Conservation (phyloP, 2,797 vertebrate genomes). For the Helicolenus hilgendorfi region DNA sequence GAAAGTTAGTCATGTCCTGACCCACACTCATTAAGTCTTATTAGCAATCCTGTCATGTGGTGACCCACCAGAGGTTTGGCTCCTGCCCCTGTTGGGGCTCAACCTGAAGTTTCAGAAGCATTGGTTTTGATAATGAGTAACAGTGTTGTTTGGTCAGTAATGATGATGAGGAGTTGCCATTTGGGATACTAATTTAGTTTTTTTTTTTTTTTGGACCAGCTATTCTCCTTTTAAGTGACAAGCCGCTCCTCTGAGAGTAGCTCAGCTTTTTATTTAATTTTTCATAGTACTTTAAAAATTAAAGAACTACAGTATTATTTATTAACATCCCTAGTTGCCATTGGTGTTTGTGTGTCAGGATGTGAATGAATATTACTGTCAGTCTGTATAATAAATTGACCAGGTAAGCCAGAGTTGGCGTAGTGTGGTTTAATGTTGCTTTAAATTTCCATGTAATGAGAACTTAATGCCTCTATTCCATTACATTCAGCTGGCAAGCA, state of each 20-base stretch:
- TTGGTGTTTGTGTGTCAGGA: not conserved
- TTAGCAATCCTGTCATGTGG: slow-evolving; percentile 54
- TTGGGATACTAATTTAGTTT: not conserved
- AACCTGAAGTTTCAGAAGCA: not conserved
- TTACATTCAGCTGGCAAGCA: not conserved
- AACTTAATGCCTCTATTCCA: not conserved
- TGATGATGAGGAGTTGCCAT: not conserved
- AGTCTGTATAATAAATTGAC: not conserved
- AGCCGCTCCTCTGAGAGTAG: not conserved
- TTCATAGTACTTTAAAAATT: too few relatives aligned
- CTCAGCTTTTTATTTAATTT: not conserved
- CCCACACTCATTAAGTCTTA: slow-evolving; percentile 48
- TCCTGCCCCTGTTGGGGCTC: not conserved
- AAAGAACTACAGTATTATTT: too few relatives aligned
- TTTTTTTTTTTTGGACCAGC: rapidly evolving
- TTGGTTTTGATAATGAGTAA: slow-evolving; percentile 13
- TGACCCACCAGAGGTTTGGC: not conserved
- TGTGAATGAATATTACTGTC: not conserved
- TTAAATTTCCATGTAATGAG: not conserved
- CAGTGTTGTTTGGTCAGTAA: not conserved
- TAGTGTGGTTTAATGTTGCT: not conserved
- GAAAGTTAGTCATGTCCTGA: not conserved
- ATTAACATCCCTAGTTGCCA: not conserved
- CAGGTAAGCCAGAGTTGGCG: not conserved
- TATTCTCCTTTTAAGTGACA: not conserved